Conservation (phyloP, 2,888 invertebrate species). For the Nyleta sp. region DNA sequence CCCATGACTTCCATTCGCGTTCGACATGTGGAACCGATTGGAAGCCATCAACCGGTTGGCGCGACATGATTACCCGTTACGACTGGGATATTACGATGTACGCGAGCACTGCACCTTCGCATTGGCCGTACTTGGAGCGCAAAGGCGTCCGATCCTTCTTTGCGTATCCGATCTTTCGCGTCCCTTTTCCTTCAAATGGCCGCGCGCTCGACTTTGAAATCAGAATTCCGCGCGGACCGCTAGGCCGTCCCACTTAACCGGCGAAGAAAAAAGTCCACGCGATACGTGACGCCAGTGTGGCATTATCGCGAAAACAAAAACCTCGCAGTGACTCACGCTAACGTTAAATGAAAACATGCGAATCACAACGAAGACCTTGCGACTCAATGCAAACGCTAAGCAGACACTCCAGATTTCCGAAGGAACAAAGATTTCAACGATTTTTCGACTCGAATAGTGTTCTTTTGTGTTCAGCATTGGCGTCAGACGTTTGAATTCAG, state of each 20-base stretch:
- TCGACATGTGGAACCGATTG: constrained; percentile 59
- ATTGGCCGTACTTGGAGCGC: constrained; percentile 53
- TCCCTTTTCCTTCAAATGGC: constrained; percentile 56
- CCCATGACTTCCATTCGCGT: constrained; percentile 51
- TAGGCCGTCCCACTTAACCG: constrained; percentile 55
- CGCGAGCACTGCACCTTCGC: constrained; percentile 40
- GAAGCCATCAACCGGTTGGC: constrained; percentile 69
- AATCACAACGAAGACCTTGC: constrained; percentile 19
- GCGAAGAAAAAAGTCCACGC: constrained; percentile 16
- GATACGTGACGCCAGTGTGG: constrained; percentile 31
- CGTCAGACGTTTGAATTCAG: too few relatives aligned
- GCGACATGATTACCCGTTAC: constrained; percentile 72
- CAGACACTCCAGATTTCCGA: not conserved
- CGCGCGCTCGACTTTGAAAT: constrained; percentile 37
- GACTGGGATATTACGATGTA: constrained; percentile 43
- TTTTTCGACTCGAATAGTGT: too few relatives aligned
- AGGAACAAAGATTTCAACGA: not conserved
- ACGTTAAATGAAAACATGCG: constrained; percentile 33
- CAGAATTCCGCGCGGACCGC: constrained; percentile 51
- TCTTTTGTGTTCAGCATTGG: too few relatives aligned
- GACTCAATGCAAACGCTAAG: constrained; percentile 7
- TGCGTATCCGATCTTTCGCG: constrained; percentile 40
- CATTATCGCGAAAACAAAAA: constrained; percentile 39
- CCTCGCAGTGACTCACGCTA: constrained; percentile 13
- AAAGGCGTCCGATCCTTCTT: constrained; percentile 46